Base-by-base conservation (phyloP, 30 jellyfish, hydroid and myxozoan genomes). In the Calvadosia cruxmelitensis region DNA sequence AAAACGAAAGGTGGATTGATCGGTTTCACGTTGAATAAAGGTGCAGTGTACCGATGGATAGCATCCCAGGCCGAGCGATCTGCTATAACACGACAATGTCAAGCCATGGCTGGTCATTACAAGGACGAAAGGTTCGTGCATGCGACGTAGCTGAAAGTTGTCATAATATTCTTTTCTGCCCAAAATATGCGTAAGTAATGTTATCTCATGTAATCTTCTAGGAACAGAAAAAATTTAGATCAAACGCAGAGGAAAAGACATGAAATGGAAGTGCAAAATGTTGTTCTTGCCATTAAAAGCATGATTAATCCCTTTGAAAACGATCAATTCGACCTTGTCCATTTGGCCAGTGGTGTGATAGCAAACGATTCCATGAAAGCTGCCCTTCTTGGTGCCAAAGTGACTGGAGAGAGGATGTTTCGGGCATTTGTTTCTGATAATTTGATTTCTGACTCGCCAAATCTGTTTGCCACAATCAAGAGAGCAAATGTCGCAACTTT, bases 51-150 rank as follows among this genome's bases (percentile, higher is more conserved):
- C 57, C 70, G 79, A 2, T 78, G 92, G 92, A 69, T 78, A 62
- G 31, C 71, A 15, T 71, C 65, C 33, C 84, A 78, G 62, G 77
- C 92, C 16, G 79, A 78, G 50, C 61, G 78, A 71, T n/a, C 67
- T 7, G 73, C 83, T 33, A 78, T 78, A 34, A 62, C 85, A 31
- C 52, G 78, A 63, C 71, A 71, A 64, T 71, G 78, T 29, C 72
- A 78, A 78, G 67, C 29, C 0, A 65, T 80, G 85, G 87, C 86
- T 24, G 69, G 82, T 67, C n/a, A n/a, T n/a, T n/a, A n/a, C n/a
- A n/a, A n/a, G n/a, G n/a, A n/a, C n/a, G n/a, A n/a, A n/a, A n/a
- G n/a, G n/a, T n/a, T n/a, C n/a, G n/a, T n/a, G n/a, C n/a, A n/a
- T n/a, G n/a, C n/a, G n/a, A n/a, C n/a, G n/a, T n/a, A n/a, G n/a